Percentiles rank a stretch among this genome's conserved stretches.
These are phyloP conservation scores for Hippolais icterina DNA, from an alignment of 2,113 vertebrate genomes.

Conservation along the genomic window DNA sequence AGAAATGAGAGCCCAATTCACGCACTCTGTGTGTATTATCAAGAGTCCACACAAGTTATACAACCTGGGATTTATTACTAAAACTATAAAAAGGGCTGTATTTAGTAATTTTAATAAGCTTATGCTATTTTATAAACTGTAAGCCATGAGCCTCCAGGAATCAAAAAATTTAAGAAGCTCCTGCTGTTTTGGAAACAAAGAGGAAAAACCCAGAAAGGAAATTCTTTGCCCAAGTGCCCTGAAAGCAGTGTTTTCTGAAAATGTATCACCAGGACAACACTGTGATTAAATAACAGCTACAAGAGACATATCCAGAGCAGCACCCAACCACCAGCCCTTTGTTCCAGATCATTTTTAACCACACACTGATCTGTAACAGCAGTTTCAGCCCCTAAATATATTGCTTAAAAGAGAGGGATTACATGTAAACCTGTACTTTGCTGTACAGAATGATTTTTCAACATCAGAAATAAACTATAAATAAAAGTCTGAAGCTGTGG, in stretches of 20 bases:
- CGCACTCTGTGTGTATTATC: background rate
- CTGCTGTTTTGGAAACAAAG: background rate
- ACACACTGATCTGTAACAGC: background rate
- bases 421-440: background rate
- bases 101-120: background rate
- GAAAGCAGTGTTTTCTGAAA: background rate
- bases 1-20: slow-evolving; percentile 8
- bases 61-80: background rate
- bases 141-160: slow-evolving; percentile 4
- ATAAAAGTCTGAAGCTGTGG: background rate
- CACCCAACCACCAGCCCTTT: background rate
- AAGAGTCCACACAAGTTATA: background rate
- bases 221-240: background rate
- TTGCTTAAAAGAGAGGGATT: background rate
- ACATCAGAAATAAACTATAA: background rate
- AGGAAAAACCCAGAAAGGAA: background rate
- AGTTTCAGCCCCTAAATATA: background rate
- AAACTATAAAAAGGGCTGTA: background rate
- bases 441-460: background rate
- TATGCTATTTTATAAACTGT: background rate
- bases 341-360: background rate
- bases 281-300: background rate
- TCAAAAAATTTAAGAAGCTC: background rate
- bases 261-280: background rate
- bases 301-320: background rate